These are phyloP conservation scores for Pseudomyrmex cubaensis DNA, from an alignment of 1,140 invertebrate species.

Conservation along the genomic window DNA sequence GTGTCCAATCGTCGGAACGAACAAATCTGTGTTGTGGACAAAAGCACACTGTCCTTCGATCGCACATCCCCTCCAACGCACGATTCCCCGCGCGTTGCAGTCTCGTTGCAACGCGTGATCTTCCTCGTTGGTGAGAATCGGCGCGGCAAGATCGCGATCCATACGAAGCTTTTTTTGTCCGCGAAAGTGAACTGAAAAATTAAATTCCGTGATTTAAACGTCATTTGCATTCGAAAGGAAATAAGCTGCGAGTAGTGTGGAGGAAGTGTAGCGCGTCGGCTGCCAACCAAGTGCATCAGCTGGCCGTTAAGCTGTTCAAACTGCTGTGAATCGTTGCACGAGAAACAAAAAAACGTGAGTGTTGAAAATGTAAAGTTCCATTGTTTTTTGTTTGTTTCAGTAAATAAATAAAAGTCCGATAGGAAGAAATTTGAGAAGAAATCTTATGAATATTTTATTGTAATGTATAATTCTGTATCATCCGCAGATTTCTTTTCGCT, in stretches of 20 bases:
- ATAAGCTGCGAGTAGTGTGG: conserved; percentile 27
- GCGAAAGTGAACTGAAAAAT: conserved; percentile 55
- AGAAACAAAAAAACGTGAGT: conserved; percentile 48
- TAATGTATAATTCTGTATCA: neutral
- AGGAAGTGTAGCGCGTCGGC: conserved; percentile 16
- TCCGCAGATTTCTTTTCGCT: neutral
- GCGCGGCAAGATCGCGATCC: neutral
- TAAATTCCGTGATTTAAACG: conserved; percentile 37
- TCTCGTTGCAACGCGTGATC: conserved; percentile 21
- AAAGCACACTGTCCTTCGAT: conserved; percentile 38
- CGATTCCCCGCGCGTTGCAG: conserved; percentile 1
- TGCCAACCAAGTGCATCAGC: conserved; percentile 49
- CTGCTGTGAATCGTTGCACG: neutral
- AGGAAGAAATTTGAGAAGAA: neutral
- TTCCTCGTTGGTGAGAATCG: neutral
- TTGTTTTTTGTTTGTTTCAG: neutral
- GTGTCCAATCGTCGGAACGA: neutral
- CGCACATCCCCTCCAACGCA: conserved; percentile 22
- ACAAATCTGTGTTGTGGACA: conserved; percentile 13
- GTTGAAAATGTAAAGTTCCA: neutral
- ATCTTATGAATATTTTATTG: neutral
- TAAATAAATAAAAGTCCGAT: neutral
- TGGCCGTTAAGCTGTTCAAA: conserved; percentile 17
- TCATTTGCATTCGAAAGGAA: conserved; percentile 40
- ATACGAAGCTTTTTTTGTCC: conserved; percentile 38